Evolutionary conservation across 2,888 invertebrate species (phyloP).

Genomic region (Azorinus chamasolen): DNA sequence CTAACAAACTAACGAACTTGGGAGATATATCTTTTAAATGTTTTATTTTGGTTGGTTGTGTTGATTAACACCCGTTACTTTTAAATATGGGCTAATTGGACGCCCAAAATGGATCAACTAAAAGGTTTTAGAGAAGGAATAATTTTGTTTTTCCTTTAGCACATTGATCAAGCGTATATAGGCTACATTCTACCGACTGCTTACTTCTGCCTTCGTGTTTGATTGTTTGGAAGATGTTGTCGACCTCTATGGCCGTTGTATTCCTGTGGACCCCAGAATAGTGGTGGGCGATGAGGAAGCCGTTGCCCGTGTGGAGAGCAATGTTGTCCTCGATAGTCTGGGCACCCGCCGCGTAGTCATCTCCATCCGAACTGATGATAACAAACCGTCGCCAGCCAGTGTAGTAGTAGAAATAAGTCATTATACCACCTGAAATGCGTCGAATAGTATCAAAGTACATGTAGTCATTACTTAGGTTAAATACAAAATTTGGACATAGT

Average conservation of each 20-base stretch:
- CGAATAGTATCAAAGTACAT: too few species aligned
- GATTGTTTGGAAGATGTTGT: slow-evolving; percentile 65
- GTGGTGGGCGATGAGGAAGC: slow-evolving; percentile 70
- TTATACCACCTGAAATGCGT: slow-evolving; percentile 72
- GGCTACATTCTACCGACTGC: slow-evolving; percentile 33
- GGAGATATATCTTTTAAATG: too few species aligned
- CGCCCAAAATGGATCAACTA: too few species aligned
- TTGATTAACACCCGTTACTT: too few species aligned
- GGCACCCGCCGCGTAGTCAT: slow-evolving; percentile 59
- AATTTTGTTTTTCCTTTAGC: too few species aligned
- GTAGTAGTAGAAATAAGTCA: slow-evolving; percentile 66
- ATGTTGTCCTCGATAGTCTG: slow-evolving; percentile 63
- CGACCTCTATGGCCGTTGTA: slow-evolving; percentile 45
- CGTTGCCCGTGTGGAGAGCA: slow-evolving; percentile 31
- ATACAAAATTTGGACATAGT: too few species aligned
- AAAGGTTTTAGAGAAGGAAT: too few species aligned
- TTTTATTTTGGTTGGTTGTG: too few species aligned
- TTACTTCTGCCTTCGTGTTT: slow-evolving; percentile 80
- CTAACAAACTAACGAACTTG: too few species aligned
- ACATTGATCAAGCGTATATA: too few species aligned
- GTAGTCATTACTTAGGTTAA: too few species aligned
- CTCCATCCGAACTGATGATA: slow-evolving; percentile 69
- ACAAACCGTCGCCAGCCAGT: slow-evolving; percentile 74
- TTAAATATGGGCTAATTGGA: too few species aligned
- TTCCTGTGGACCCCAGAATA: slow-evolving; percentile 60